These are phyloP conservation scores for Todiramphus chloris DNA, from an alignment of 2,113 vertebrate species.

Conservation along the genomic window DNA sequence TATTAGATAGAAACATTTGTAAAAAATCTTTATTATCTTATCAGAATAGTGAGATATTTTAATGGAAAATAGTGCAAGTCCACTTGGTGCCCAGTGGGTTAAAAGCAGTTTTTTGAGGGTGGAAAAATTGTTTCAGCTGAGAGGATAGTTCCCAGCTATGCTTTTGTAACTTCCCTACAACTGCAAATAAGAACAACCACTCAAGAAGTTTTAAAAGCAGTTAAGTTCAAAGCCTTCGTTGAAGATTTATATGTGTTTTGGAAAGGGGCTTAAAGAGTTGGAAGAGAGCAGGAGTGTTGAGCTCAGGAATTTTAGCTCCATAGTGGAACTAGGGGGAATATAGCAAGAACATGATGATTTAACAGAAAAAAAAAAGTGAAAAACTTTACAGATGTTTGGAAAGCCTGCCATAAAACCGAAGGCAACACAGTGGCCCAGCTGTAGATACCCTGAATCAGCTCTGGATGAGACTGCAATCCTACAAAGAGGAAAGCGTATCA, in stretches of 20 bases:
- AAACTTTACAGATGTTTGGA: not conserved
- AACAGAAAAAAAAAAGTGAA: not conserved
- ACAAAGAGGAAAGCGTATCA: not conserved
- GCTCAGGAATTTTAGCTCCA: not conserved
- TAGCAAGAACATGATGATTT: not conserved
- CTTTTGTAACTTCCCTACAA: not conserved
- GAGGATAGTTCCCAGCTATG: not conserved
- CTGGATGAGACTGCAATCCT: not conserved
- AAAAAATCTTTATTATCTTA: not conserved
- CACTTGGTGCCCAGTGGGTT: not conserved
- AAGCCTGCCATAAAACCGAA: not conserved
- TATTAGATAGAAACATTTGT: not conserved
- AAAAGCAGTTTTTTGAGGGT: not conserved
- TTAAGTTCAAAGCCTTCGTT: not conserved
- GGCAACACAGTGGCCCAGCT: not conserved
- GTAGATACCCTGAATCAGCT: not conserved
- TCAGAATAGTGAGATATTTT: not conserved
- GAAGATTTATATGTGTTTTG: not conserved
- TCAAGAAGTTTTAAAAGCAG: not conserved
- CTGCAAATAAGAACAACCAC: not conserved
- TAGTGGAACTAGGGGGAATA: not conserved
- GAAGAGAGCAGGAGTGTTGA: not conserved
- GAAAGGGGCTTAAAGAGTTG: not conserved
- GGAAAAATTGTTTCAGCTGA: not conserved
- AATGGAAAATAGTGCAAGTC: not conserved